Conservation (phyloP, 23 tunicate species). For the Ciona savignyi region DNA sequence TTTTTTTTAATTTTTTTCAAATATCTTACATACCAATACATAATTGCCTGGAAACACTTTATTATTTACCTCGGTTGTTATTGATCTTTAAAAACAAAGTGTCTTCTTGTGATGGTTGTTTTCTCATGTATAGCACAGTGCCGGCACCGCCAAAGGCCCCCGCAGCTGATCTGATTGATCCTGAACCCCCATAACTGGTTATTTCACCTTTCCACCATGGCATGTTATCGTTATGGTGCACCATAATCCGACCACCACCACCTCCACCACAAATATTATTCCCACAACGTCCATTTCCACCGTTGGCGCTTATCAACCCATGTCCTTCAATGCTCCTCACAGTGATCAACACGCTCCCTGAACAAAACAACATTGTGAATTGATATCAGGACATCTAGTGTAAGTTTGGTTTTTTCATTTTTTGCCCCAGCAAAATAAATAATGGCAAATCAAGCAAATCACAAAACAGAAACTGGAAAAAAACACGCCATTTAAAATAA, state of each 20-base stretch:
- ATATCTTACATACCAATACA: no score
- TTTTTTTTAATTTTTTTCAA: no score
- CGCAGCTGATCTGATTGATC: background rate
- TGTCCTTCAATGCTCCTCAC: constrained; percentile 13
- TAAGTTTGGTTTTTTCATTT: background rate
- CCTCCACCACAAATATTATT: constrained; percentile 17
- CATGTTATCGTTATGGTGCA: background rate
- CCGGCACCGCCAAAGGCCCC: constrained; percentile 12
- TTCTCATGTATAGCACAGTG: constrained; percentile 1
- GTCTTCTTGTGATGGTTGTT: background rate
- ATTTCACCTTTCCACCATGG: constrained; percentile 20
- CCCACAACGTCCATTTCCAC: constrained; percentile 7
- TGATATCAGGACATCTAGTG: no score
- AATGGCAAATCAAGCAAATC: background rate
- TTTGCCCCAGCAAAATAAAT: background rate
- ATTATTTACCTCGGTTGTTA: constrained; percentile 2
- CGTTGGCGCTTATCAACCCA: constrained; percentile 8
- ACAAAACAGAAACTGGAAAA: background rate
- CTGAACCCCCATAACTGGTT: constrained; percentile 5
- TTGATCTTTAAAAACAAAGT: background rate
- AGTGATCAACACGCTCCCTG: constrained; percentile 10
- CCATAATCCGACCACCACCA: constrained; percentile 24
- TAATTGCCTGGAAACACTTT: background rate
- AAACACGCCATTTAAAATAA: no score
- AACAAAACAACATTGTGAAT: no score